A percentile compares a stretch with the other conserved stretches of the same genome.
Conservation (phyloP, 2,797 vertebrate genomes). For the Halcyon smyrnensis region DNA sequence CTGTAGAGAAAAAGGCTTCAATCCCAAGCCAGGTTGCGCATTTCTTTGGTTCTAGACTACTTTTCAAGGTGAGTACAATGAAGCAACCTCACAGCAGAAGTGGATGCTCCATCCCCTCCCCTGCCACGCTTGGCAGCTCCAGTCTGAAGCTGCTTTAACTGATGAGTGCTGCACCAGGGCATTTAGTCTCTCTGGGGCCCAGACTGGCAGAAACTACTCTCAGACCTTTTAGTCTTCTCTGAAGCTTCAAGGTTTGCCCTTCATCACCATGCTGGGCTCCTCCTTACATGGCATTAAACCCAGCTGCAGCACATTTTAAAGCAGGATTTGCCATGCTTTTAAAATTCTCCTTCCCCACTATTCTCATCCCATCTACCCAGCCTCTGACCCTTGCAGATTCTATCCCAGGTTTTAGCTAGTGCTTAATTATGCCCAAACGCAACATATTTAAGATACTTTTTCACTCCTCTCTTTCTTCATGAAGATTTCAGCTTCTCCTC, state of each 20-base stretch:
- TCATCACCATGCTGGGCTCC: not conserved
- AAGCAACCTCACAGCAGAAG: not conserved
- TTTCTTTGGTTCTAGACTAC: not conserved
- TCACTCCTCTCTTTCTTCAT: not conserved
- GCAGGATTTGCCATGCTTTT: not conserved
- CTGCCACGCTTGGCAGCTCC: not conserved
- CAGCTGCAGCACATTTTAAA: not conserved
- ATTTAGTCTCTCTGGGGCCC: accelerated
- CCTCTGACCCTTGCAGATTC: not conserved
- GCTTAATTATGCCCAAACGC: not conserved
- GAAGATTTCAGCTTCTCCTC: not conserved
- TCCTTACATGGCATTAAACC: not conserved
- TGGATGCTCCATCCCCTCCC: not conserved
- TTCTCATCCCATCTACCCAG: not conserved
- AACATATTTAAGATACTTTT: not conserved
- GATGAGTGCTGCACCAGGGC: not conserved
- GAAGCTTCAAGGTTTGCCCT: not conserved
- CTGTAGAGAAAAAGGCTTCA: not conserved
- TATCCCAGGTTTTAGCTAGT: not conserved
- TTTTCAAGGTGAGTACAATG: not conserved
- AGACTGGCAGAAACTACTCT: not conserved
- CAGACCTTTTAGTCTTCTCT: not conserved
- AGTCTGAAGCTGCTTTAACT: not conserved
- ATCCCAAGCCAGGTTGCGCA: not conserved
- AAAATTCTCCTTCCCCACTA: not conserved